Percentiles rank a stretch among this genome's conserved stretches.
Conservation (phyloP, 2,113 vertebrate genomes). For the Cryptomyrus ogoouensis region DNA sequence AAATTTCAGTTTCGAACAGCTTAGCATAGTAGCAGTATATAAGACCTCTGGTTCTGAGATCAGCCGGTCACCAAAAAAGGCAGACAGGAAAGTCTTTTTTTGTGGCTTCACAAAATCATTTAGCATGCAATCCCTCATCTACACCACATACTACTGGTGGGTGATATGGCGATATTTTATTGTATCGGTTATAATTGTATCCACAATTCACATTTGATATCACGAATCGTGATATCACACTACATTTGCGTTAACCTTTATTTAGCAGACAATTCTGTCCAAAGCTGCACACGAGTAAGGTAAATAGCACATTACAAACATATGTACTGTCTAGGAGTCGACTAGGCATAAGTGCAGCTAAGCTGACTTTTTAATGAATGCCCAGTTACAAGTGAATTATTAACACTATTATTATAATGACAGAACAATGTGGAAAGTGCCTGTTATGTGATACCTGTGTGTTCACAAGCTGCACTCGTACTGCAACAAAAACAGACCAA, state of each 20-base stretch:
- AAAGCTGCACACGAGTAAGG: neutral
- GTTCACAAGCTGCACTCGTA: neutral
- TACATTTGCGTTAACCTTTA: neutral
- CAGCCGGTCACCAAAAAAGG: neutral
- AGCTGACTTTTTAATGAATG: neutral
- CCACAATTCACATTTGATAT: neutral
- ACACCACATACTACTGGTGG: neutral
- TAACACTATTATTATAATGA: neutral
- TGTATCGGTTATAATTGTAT: neutral
- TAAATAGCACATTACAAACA: neutral
- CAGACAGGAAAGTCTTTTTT: neutral
- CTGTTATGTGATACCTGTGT: neutral
- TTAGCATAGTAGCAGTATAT: neutral
- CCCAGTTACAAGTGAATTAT: neutral
- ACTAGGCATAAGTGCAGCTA: neutral
- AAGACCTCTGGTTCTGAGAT: neutral
- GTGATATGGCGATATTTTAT: neutral
- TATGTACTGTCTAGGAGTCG: neutral
- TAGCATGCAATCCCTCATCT: neutral
- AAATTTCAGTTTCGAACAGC: neutral
- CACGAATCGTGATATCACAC: neutral
- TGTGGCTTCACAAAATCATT: neutral
- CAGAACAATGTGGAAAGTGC: neutral
- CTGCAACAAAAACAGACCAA: neutral
- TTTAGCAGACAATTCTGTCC: neutral